These are phyloP conservation scores for Steromphala cineraria DNA, from an alignment of 2,888 invertebrate genomes.

Conservation along the genomic window DNA sequence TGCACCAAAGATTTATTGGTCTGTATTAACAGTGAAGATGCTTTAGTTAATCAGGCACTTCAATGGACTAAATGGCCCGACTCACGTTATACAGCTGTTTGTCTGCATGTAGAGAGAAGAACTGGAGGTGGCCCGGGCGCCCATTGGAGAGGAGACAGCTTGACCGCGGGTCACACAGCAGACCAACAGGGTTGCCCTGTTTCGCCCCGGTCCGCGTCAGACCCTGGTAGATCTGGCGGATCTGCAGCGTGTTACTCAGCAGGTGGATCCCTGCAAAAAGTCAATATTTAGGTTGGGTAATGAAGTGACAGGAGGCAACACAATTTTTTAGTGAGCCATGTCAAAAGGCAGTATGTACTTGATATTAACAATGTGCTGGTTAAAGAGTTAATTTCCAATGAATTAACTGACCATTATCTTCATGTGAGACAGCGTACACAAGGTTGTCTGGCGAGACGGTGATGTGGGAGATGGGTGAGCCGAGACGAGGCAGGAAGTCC, in stretches of 20 bases:
- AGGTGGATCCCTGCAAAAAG: neutral
- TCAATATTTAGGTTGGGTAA: neutral
- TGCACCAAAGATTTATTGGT: too few relatives aligned
- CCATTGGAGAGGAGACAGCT: conserved; percentile 84
- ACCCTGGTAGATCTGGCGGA: conserved; percentile 79
- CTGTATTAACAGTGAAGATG: too few relatives aligned
- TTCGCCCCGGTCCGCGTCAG: conserved; percentile 80
- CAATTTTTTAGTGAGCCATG: too few relatives aligned
- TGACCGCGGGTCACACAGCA: conserved; percentile 81
- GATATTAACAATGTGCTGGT: too few relatives aligned
- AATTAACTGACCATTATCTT: conserved; percentile 80
- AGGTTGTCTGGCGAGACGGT: conserved; percentile 81
- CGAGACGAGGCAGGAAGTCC: conserved; percentile 83
- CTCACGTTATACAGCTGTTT: conserved; percentile 84
- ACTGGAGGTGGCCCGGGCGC: conserved; percentile 84
- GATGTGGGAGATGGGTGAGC: conserved; percentile 82
- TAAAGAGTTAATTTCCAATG: too few relatives aligned
- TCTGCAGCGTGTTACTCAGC: neutral
- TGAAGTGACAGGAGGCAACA: too few relatives aligned
- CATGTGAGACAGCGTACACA: conserved; percentile 81
- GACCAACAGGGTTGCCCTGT: conserved; percentile 70
- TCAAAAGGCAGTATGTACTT: too few relatives aligned
- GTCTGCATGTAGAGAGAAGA: conserved; percentile 80
- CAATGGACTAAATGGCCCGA: neutral
- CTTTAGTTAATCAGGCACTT: too few relatives aligned